Percentiles rank a stretch among this genome's conserved stretches.
These are phyloP conservation scores for Ellobius talpinus DNA, from an alignment of 2,113 vertebrate genomes.

Conservation along the genomic window DNA sequence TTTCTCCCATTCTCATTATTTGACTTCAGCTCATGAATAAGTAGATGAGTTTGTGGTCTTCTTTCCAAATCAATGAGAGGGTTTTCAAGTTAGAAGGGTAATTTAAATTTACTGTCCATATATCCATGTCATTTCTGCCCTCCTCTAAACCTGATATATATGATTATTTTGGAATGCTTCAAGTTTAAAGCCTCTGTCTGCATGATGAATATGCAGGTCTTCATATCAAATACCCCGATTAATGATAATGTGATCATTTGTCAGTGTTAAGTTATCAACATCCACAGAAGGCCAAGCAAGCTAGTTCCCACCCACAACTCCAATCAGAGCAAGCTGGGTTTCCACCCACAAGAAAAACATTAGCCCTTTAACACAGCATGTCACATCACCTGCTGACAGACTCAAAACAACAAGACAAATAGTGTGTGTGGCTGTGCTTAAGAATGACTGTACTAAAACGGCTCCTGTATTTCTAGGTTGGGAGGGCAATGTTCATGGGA, in stretches of 20 bases:
- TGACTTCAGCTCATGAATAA: conserved; percentile 70
- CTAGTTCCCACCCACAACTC: conserved; percentile 58
- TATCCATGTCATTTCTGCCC: conserved; percentile 53
- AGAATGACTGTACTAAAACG: neutral
- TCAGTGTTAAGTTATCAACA: conserved; percentile 74
- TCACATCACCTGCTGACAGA: conserved; percentile 59
- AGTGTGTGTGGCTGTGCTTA: neutral
- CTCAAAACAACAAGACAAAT: conserved; percentile 59
- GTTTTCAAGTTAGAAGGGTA: conserved; percentile 72
- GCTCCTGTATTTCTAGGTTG: conserved; percentile 1
- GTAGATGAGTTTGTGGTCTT: conserved; percentile 59
- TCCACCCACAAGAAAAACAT: conserved; percentile 73
- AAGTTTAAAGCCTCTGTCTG: conserved; percentile 64
- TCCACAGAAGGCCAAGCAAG: conserved; percentile 54
- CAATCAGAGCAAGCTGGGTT: conserved; percentile 62
- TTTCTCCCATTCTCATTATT: conserved; percentile 41
- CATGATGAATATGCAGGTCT: conserved; percentile 44
- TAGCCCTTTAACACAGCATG: conserved; percentile 37
- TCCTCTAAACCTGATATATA: conserved; percentile 65
- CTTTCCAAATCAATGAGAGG: conserved; percentile 77
- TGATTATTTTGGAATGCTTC: conserved; percentile 54
- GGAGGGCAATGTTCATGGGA: neutral
- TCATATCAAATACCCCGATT: conserved; percentile 73
- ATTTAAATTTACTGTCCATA: conserved; percentile 66
- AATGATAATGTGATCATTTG: conserved; percentile 77